Evolutionary conservation across 2,113 vertebrate species (phyloP).

Genomic region (Maccullochella peelii): DNA sequence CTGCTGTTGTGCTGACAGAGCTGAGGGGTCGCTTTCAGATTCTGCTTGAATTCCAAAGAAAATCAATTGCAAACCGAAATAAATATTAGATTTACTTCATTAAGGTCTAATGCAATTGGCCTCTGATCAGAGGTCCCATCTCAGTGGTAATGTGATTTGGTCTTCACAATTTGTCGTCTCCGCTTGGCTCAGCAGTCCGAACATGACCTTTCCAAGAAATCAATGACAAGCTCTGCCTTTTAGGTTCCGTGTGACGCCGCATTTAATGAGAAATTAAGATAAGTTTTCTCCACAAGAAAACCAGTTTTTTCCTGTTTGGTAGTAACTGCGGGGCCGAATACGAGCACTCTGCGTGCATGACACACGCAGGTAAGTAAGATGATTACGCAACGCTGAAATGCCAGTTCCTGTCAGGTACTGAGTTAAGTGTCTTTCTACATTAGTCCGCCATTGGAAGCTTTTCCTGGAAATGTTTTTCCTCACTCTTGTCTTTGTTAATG

Average conservation of each 20-base stretch:
- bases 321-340: too few species aligned
- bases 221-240: conserved; percentile 11
- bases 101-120: conserved; percentile 27
- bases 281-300: background rate
- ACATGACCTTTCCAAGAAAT: conserved; percentile 47
- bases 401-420: too few species aligned
- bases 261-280: background rate
- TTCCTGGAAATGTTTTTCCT: background rate
- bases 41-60: conserved; percentile 15
- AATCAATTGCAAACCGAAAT: conserved; percentile 22
- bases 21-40: background rate
- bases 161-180: conserved; percentile 9
- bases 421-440: background rate
- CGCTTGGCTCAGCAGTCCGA: background rate
- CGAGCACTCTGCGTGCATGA: background rate
- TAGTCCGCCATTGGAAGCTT: background rate
- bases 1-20: background rate
- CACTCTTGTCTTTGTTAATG: background rate
- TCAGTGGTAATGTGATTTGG: conserved; percentile 44
- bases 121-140: conserved; percentile 25
- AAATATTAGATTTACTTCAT: conserved; percentile 47
- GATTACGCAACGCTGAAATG: background rate
- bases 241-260: background rate
- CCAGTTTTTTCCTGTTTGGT: background rate
- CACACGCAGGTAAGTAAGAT: too few species aligned